phyloP scores from a whole-genome alignment of 2,113 vertebrate species.

The Clinocottus analis region DNA sequence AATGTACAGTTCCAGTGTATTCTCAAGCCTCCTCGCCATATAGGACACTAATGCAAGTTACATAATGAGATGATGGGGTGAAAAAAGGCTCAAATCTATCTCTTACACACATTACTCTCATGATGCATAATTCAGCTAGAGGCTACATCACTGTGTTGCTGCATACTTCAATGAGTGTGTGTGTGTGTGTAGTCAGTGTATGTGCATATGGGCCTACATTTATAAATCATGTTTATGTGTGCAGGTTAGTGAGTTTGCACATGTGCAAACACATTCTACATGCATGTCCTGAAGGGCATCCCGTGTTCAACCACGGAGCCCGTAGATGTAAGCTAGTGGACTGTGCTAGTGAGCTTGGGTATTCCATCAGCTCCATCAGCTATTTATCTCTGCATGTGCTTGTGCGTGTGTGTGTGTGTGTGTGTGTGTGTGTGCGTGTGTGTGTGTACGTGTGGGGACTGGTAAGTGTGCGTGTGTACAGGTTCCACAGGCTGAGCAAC shows the following conservation, averaged over 20 bases:
- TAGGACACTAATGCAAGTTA: constrained; percentile 39
- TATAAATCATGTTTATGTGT: not conserved
- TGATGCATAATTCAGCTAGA: constrained; percentile 53
- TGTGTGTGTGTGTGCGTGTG: not conserved
- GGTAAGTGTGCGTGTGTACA: constrained; percentile 33
- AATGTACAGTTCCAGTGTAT: constrained; percentile 10
- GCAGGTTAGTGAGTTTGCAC: not conserved
- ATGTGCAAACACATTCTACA: not conserved
- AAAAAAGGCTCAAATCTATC: constrained; percentile 19
- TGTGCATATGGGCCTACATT: not conserved
- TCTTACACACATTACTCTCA: constrained; percentile 33
- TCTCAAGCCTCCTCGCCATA: constrained; percentile 4
- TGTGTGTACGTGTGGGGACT: constrained; percentile 35
- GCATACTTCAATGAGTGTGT: not conserved
- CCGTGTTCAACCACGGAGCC: constrained; percentile 14
- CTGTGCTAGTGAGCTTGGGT: not conserved
- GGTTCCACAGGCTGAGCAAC: constrained; percentile 52
- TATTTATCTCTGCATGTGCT: constrained; percentile 26
- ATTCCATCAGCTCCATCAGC: constrained; percentile 35
- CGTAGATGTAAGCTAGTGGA: constrained; percentile 10
- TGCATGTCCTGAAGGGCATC: constrained; percentile 23
- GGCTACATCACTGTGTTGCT: constrained; percentile 2
- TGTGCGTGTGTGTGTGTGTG: constrained; percentile 29
- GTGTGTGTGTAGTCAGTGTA: not conserved
- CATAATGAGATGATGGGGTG: constrained; percentile 33